phyloP scores from a whole-genome alignment of 37 sponge, comb jelly and placozoan species.

The Halichondria panicea region DNA sequence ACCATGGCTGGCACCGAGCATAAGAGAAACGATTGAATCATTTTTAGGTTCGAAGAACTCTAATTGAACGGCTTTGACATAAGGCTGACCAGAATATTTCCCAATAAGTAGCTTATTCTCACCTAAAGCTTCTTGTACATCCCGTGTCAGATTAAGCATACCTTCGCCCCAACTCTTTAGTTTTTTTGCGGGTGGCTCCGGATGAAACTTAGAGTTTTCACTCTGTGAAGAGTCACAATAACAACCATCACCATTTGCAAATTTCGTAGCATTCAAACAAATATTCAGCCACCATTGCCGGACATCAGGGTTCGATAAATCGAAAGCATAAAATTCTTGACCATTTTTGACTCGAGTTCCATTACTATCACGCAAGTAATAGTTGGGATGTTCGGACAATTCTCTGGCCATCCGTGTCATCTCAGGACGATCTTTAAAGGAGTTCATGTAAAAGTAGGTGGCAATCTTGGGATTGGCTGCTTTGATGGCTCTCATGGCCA shows the following conservation, averaged over 20 bases:
- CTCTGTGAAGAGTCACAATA: constrained; percentile 53
- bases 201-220: neutral
- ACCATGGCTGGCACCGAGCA: constrained; percentile 1
- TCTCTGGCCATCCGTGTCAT: constrained; percentile 37
- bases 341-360: constrained; percentile 9
- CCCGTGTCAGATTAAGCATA: constrained; percentile 17
- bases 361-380: constrained; percentile 3
- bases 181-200: constrained; percentile 6
- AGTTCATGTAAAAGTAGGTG: constrained; percentile 35
- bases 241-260: constrained; percentile 48
- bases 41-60: constrained; percentile 42
- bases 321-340: constrained; percentile 4
- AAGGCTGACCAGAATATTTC: constrained; percentile 21
- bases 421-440: constrained; percentile 28
- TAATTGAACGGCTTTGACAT: constrained; percentile 50
- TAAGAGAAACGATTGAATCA: constrained; percentile 20
- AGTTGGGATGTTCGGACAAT: constrained; percentile 8
- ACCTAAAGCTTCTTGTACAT: constrained; percentile 35
- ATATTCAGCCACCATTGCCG: constrained; percentile 30
- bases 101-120: constrained; percentile 26
- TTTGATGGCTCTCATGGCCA: constrained; percentile 22
- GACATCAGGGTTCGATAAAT: constrained; percentile 27
- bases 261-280: constrained; percentile 40
- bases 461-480: constrained; percentile 13
- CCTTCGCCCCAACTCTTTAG: constrained; percentile 31